Evolutionary conservation across 2,797 vertebrate genomes (phyloP).

Genomic region (Acropternis orthonyx): DNA sequence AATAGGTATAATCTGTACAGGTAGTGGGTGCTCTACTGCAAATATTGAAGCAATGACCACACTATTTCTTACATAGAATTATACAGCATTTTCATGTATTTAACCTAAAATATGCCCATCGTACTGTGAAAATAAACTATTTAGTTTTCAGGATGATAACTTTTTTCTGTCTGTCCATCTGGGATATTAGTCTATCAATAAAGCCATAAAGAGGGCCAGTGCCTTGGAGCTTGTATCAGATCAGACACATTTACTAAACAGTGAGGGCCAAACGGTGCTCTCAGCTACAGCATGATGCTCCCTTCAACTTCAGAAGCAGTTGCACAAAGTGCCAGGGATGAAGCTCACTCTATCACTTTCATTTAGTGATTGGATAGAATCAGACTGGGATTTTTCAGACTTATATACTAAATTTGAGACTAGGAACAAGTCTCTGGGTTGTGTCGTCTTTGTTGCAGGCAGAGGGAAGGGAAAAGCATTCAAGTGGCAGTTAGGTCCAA

Average conservation of each 20-base stretch:
- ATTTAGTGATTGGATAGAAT: not conserved
- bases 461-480: not conserved
- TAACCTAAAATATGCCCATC: not conserved
- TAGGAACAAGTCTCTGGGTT: not conserved
- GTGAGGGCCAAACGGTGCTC: not conserved
- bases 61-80: not conserved
- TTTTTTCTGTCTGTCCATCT: not conserved
- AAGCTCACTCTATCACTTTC: not conserved
- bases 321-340: not conserved
- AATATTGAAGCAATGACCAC: not conserved
- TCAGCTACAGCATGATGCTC: not conserved
- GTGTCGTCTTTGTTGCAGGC: not conserved
- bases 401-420: not conserved
- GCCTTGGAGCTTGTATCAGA: not conserved
- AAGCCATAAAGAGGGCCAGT: not conserved
- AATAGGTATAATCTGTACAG: not conserved
- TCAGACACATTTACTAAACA: not conserved
- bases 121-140: not conserved
- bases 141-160: not conserved
- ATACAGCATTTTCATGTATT: not conserved
- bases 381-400: not conserved
- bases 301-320: not conserved
- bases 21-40: not conserved
- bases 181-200: not conserved
- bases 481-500: constrained; percentile 49